Evolutionary conservation across 2,797 vertebrate genomes (phyloP).

Genomic region (Chelonia mydas): DNA sequence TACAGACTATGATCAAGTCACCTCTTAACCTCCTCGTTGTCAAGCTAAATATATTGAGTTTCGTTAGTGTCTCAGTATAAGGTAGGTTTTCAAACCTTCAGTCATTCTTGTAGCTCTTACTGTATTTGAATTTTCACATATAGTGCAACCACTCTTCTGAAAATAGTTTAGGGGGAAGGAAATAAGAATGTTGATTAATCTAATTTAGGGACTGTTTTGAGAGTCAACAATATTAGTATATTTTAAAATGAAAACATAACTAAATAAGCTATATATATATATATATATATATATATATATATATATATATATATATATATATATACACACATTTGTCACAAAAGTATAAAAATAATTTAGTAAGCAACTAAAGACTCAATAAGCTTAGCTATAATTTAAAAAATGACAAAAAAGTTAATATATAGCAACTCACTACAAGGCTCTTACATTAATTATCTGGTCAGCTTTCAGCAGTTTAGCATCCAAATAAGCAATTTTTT

Average conservation of each 20-base stretch:
- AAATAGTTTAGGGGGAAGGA: background rate
- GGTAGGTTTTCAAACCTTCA: background rate
- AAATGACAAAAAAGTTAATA: background rate
- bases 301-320: no score
- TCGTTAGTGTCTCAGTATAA: background rate
- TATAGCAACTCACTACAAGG: background rate
- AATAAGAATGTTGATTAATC: background rate
- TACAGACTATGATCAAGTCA: slow-evolving; percentile 1
- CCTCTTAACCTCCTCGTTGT: background rate
- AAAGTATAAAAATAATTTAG: background rate
- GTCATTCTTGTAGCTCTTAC: background rate
- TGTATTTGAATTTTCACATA: background rate
- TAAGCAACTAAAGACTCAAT: background rate
- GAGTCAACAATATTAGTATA: background rate
- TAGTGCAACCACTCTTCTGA: background rate
- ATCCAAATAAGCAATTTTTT: slow-evolving; percentile 24
- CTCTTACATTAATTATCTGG: slow-evolving; percentile 56
- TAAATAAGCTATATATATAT: no score
- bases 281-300: no score
- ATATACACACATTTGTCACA: background rate
- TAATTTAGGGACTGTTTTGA: background rate
- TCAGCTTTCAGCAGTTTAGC: slow-evolving; percentile 17
- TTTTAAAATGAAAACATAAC: background rate
- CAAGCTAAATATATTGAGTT: background rate
- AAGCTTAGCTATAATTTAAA: background rate